Base-by-base conservation (phyloP, 2,888 invertebrate genomes). In the Aphidoletes aphidimyza region DNA sequence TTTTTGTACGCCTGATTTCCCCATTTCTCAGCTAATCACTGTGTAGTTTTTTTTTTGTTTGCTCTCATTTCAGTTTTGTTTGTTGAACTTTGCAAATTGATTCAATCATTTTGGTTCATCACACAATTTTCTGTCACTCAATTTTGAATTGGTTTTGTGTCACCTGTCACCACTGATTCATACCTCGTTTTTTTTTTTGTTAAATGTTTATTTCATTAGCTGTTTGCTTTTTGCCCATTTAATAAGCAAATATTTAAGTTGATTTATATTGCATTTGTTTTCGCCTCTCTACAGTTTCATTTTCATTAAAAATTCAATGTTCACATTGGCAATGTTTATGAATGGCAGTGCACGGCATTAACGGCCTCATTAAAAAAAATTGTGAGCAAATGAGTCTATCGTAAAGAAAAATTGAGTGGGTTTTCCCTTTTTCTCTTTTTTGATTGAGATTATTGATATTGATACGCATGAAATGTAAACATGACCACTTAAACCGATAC, bases 21-120 rank as follows among this genome's bases (percentile, higher is more conserved):
- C n/a, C n/a, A n/a, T n/a, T n/a, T n/a, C n/a, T n/a, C n/a, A n/a
- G 69, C 69, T 69, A 69, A 69, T 69, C 69, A 69, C 69, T 69
- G n/a, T n/a, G n/a, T n/a, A 30, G 30, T 30, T 6, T 54, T 54
- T 54, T 22, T 54, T 54, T 47, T 54, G 3, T 54, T 54, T 3
- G 2, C 22, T 22, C 22, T 54, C n/a, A 6, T 54, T 54, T 54
- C 22, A 3, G 1, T 22, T 54, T 30, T 69, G 81, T 81, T 81
- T 81, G 78, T n/a, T 78, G 36, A 81, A 34, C 81, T 81, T 37
- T 81, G 81, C 37, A 81, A 81, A 81, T 81, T 81, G n/a, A 81
- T 37, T 11, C 81, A 81, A 37, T 81, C 37, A 81, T 81, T 81
- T n/a, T 37, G 37, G 6, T 81, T 81, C 22, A 81, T 81, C 81